Conservation (phyloP, 2,888 invertebrate species). For the Pecten maximus region DNA sequence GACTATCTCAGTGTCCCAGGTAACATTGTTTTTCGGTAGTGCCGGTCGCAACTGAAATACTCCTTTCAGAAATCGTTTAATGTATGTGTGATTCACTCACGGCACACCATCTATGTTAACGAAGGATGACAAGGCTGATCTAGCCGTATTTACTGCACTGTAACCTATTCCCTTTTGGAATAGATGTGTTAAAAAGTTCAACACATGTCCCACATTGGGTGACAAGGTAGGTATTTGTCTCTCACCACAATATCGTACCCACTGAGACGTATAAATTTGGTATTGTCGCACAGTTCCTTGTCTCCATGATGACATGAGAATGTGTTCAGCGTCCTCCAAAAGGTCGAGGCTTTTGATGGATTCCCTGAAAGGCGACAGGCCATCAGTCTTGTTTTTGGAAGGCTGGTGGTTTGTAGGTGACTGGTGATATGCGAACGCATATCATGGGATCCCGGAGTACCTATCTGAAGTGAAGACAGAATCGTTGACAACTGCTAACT, state of each 20-base stretch:
- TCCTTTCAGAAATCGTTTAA: conserved; percentile 51
- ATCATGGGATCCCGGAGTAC: no score
- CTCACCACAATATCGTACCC: conserved; percentile 54
- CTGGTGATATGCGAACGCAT: no score
- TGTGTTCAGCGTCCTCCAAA: background rate
- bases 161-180: conserved; percentile 21
- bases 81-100: conserved; percentile 41
- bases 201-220: conserved; percentile 43
- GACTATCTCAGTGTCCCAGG: conserved; percentile 41
- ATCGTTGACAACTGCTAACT: no score
- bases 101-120: background rate
- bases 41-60: conserved; percentile 46
- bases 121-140: background rate
- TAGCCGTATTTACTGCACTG: conserved; percentile 40
- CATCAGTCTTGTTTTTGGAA: conserved; percentile 31
- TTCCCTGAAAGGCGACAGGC: background rate
- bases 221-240: conserved; percentile 49
- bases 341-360: background rate
- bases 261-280: conserved; percentile 48
- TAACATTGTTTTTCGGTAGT: conserved; percentile 42
- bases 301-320: conserved; percentile 46
- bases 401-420: background rate
- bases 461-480: no score
- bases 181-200: conserved; percentile 48
- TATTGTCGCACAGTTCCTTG: conserved; percentile 50